phyloP scores from a whole-genome alignment of 2,797 vertebrate genomes.

The Coregonus sp. region DNA sequence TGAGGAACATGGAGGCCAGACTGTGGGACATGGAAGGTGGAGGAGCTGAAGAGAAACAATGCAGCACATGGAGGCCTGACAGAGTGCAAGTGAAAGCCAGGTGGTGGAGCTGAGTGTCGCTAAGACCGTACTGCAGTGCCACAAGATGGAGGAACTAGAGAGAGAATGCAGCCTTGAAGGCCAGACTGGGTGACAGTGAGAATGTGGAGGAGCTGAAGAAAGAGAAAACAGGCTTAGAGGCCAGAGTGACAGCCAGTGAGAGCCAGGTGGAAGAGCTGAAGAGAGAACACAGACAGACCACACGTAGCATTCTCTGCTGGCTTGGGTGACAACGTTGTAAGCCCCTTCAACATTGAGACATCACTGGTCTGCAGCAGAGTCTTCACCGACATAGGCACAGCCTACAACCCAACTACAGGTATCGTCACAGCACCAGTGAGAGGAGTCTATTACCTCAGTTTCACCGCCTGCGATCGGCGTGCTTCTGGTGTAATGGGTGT shows the following conservation, averaged over 20 bases:
- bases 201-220: too few relatives aligned
- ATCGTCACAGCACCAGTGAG: not conserved
- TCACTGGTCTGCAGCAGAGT: not conserved
- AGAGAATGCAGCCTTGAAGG: too few relatives aligned
- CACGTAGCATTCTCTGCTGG: not conserved
- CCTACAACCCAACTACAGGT: not conserved
- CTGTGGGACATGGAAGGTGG: too few relatives aligned
- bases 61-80: not conserved
- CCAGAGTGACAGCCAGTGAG: not conserved
- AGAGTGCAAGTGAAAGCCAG: too few relatives aligned
- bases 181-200: too few relatives aligned
- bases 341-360: not conserved
- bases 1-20: too few relatives aligned
- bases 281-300: not conserved
- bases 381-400: not conserved
- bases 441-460: not conserved
- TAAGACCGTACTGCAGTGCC: too few relatives aligned
- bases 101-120: not conserved
- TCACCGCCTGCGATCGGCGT: not conserved
- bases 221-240: too few relatives aligned
- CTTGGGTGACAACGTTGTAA: not conserved
- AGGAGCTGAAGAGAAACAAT: not conserved
- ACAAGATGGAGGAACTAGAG: too few relatives aligned
- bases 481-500: not conserved
- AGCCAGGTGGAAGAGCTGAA: not conserved